Conservation (phyloP, 2,113 vertebrate species). For the Anarhynchus alexandrinus region DNA sequence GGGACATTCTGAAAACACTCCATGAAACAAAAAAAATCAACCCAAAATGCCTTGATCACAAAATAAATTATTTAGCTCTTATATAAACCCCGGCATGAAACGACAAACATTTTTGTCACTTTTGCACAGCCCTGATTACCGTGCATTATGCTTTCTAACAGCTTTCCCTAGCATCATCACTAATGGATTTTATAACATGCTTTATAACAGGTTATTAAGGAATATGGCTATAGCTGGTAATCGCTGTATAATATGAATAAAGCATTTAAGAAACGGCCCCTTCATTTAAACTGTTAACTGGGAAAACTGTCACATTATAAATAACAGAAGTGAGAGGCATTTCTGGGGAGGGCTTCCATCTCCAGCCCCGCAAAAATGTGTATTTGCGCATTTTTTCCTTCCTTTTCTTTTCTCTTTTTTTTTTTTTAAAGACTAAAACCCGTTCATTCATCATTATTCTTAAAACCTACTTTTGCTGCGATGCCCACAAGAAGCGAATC, state of each 20-base stretch:
- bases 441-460: not conserved
- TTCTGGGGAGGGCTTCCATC: not conserved
- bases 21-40: not conserved
- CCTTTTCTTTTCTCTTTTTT: too few relatives aligned
- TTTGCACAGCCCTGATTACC: conserved; percentile 48
- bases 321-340: conserved; percentile 18
- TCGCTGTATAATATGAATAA: conserved; percentile 74
- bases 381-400: not conserved
- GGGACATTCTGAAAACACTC: not conserved
- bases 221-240: conserved; percentile 73
- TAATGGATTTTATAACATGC: conserved; percentile 67
- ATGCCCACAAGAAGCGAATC: not conserved
- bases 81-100: conserved; percentile 8
- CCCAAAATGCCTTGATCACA: not conserved
- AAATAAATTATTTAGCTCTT: conserved; percentile 42
- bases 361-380: not conserved
- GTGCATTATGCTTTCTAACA: conserved; percentile 64
- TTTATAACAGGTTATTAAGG: conserved; percentile 80
- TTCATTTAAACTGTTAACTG: conserved; percentile 71
- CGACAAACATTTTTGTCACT: conserved; percentile 18
- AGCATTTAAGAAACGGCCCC: conserved; percentile 71
- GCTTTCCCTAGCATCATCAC: conserved; percentile 60
- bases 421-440: not conserved
- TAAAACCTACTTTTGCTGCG: not conserved
- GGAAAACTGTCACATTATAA: conserved; percentile 58